Conservation (phyloP, 1,140 invertebrate species). For the Melanaphis sacchari region DNA sequence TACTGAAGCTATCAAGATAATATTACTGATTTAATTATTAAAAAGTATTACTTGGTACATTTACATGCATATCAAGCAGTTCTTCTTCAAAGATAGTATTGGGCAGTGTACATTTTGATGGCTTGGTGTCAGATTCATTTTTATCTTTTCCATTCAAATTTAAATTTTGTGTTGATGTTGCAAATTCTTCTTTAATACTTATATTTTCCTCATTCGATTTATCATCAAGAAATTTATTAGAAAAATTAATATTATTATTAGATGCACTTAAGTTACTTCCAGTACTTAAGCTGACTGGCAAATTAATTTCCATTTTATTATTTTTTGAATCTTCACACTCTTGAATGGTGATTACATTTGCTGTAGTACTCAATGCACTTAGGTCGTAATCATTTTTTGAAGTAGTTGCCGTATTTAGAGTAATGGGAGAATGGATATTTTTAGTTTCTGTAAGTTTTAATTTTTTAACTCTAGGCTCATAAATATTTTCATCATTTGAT, state of each 20-base stretch:
- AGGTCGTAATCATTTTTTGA: neutral
- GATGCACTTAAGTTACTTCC: neutral
- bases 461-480: neutral
- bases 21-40: neutral
- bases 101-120: neutral
- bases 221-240: neutral
- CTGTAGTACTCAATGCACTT: neutral
- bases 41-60: constrained; percentile 30
- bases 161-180: neutral
- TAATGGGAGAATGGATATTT: neutral
- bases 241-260: neutral
- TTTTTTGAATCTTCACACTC: neutral
- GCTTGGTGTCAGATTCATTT: neutral
- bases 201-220: neutral
- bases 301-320: neutral
- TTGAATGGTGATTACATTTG: neutral
- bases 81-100: neutral
- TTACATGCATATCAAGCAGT: neutral
- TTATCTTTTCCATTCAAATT: neutral
- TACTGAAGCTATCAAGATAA: neutral
- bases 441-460: neutral
- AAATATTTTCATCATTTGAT: neutral
- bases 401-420: neutral
- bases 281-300: neutral
- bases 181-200: neutral